Base-by-base conservation (phyloP, 1,140 invertebrate genomes). In the Kradibia gibbosae region DNA sequence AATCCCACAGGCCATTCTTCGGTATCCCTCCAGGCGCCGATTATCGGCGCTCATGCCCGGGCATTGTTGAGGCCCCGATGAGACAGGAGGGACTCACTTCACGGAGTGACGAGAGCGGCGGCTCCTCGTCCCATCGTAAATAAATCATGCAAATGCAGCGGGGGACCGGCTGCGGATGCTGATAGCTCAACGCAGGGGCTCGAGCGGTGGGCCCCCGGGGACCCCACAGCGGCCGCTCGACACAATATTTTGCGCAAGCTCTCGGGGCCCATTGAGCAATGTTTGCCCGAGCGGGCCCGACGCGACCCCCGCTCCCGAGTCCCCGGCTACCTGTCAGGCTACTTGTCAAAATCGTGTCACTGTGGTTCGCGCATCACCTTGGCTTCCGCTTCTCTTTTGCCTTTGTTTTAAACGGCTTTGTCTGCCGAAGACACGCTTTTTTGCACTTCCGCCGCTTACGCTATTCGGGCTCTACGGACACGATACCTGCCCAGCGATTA, bases 161-260 rank as follows among this genome's bases (percentile, higher is more conserved):
- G 67, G 80, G 80, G 78, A 34, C 22, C 13, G 78, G 48, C 45
- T 83, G 71, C 73, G 76, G 55, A 50, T 60, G 77, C 77, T 78
- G 62, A 78, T 72, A 72, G 67, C 67, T 60, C 53, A 10, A 28
- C 8, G 67, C 50, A 65, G 34, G 48, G 20, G 65, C 70, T 62
- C 78, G 4, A 28, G 10, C 39, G n/a, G 50, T 36, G 76, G 25
- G n/a, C 13, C 17, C 57, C 22, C 50, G 10, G 50, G 53, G 72
- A n/a, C 7, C 73, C 73, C 73, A 28, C 0, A 60, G 62, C 80
- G 71, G 20, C 34, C 57, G 57, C 75, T 20, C 39, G 45, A 28
- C 78, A 85, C 82, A 85, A 85, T 86, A 86, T 85, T 86, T 85
- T 85, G 83, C 75, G 76, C 84, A 79, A 84, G 79, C 62, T 82